phyloP scores from a whole-genome alignment of 1,140 invertebrate genomes.

The Fopius arisanus region DNA sequence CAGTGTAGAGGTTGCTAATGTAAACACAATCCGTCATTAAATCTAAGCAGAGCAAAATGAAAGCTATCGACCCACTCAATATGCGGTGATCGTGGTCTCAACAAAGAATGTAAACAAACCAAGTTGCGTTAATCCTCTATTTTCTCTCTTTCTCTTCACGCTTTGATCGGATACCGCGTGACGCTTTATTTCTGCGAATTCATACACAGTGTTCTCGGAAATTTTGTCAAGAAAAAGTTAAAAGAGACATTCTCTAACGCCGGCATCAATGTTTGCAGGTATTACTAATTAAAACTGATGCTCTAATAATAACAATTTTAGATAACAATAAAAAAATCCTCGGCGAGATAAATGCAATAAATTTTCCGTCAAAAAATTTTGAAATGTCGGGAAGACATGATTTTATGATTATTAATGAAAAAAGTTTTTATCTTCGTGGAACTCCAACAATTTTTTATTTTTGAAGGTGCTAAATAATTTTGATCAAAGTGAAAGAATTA shows the following conservation, averaged over 20 bases:
- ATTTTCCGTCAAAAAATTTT: too few relatives aligned
- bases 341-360: too few relatives aligned
- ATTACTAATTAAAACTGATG: too few relatives aligned
- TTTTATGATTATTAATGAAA: too few relatives aligned
- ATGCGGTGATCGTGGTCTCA: background rate
- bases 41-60: background rate
- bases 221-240: background rate
- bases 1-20: background rate
- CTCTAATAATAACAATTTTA: too few relatives aligned
- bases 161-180: background rate
- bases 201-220: background rate
- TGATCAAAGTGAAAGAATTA: background rate
- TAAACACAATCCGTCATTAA: background rate
- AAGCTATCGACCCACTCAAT: background rate
- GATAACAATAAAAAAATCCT: too few relatives aligned
- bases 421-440: too few relatives aligned
- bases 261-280: too few relatives aligned
- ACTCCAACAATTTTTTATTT: too few relatives aligned
- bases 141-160: background rate
- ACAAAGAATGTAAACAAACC: conserved; percentile 11
- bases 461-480: too few relatives aligned
- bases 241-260: too few relatives aligned
- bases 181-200: background rate
- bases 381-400: too few relatives aligned
- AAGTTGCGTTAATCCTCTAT: background rate